Evolutionary conservation across 1,140 invertebrate genomes (phyloP).

Genomic region (Steinernema khuongi): DNA sequence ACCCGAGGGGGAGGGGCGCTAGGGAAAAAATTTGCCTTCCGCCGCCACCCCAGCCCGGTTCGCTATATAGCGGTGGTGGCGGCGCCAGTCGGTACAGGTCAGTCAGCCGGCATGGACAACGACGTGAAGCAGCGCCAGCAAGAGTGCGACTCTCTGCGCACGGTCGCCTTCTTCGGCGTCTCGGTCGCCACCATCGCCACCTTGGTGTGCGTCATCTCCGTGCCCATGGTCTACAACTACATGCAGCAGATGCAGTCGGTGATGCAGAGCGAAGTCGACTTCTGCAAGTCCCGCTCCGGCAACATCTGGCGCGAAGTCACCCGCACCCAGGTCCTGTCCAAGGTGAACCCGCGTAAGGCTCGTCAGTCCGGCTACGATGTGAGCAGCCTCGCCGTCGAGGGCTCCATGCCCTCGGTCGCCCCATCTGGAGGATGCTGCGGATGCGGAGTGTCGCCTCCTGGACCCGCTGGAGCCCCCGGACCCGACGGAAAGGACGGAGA

Average conservation of each 20-base stretch:
- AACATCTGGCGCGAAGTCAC: slow-evolving; percentile 43
- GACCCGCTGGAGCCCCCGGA: slow-evolving; percentile 26
- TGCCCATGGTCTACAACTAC: slow-evolving; percentile 41
- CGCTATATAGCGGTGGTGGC: neutral
- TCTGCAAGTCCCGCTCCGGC: slow-evolving; percentile 48
- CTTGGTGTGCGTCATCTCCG: slow-evolving; percentile 37
- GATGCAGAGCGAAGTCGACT: slow-evolving; percentile 36
- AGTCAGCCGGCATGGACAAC: neutral
- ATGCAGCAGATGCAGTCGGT: slow-evolving; percentile 40
- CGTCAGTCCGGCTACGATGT: slow-evolving; percentile 36
- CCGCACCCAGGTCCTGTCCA: slow-evolving; percentile 28
- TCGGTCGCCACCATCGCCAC: slow-evolving; percentile 47
- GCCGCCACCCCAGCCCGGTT: neutral
- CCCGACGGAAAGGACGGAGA: slow-evolving; percentile 25
- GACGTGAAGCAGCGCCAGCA: slow-evolving; percentile 5
- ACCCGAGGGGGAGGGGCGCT: neutral
- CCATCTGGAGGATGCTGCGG: slow-evolving; percentile 33
- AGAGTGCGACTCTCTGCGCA: slow-evolving; percentile 4
- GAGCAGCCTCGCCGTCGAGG: slow-evolving; percentile 26
- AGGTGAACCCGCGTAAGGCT: slow-evolving; percentile 27
- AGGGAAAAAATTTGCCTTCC: neutral
- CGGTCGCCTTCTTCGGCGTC: slow-evolving; percentile 49
- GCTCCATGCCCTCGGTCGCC: slow-evolving; percentile 8
- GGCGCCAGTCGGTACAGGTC: neutral
- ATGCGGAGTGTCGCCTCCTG: slow-evolving; percentile 23